Evolutionary conservation across 2,797 vertebrate genomes (phyloP).

Genomic region (Fistularia commersonii): DNA sequence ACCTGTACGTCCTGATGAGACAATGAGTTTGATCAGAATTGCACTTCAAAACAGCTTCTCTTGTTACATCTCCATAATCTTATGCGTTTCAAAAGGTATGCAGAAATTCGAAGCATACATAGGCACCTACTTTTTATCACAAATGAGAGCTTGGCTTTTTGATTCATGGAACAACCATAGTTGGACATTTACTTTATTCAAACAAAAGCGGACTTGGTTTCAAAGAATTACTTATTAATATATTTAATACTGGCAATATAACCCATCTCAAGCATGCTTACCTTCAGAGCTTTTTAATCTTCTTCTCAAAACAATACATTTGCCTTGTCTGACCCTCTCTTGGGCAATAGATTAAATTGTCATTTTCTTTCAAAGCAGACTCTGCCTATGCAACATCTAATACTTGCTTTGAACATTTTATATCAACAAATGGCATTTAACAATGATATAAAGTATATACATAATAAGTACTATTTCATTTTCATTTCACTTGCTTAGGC

Average conservation of each 20-base stretch:
- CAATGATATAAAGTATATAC: too few species aligned
- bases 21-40: too few species aligned
- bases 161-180: too few species aligned
- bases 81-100: conserved; percentile 39
- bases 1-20: too few species aligned
- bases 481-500: too few species aligned
- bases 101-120: conserved; percentile 2
- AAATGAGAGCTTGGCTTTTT: too few species aligned
- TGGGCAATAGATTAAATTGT: conserved; percentile 47
- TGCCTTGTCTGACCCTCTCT: conserved; percentile 26
- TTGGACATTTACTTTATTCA: conserved; percentile 37
- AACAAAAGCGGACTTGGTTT: conserved; percentile 57
- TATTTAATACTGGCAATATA: too few species aligned
- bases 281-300: conserved; percentile 55
- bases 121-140: too few species aligned
- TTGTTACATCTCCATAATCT: conserved; percentile 31
- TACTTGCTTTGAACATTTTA: conserved; percentile 11
- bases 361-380: conserved; percentile 16
- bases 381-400: conserved; percentile 10
- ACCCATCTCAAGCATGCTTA: conserved; percentile 33
- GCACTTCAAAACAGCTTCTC: too few species aligned
- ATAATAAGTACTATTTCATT: too few species aligned
- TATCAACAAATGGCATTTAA: background rate
- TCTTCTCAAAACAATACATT: conserved; percentile 49
- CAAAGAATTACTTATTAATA: conserved; percentile 7